Evolutionary conservation across 2,113 vertebrate genomes (phyloP).

Genomic region (Malurus melanocephalus): DNA sequence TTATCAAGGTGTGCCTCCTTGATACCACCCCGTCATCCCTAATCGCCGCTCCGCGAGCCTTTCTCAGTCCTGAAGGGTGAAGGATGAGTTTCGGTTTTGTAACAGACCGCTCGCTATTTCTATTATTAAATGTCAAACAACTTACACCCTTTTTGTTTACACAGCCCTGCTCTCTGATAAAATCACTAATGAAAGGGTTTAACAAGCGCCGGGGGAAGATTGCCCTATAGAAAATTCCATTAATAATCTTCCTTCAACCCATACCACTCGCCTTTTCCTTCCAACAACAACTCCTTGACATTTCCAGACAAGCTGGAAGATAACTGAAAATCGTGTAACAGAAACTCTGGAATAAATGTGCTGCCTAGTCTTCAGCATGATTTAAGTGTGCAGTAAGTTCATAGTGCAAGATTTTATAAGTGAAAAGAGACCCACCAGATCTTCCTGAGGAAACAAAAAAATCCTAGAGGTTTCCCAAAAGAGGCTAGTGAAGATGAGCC

Average conservation of each 20-base stretch:
- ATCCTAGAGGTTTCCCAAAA: background rate
- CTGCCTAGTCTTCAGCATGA: background rate
- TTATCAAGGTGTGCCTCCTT: background rate
- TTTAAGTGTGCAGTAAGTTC: background rate
- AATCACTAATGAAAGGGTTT: constrained; percentile 4
- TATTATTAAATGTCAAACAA: background rate
- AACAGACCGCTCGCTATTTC: background rate
- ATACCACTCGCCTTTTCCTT: background rate
- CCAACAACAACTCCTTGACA: background rate
- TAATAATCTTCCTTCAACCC: background rate
- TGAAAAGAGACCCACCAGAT: background rate
- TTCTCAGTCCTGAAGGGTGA: background rate
- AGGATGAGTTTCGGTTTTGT: background rate
- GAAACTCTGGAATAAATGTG: background rate
- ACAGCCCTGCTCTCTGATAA: background rate
- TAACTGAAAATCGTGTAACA: background rate
- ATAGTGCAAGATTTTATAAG: background rate
- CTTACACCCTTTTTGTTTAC: background rate
- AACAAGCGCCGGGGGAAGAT: background rate
- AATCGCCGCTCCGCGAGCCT: background rate
- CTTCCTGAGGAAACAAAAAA: background rate
- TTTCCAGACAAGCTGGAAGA: background rate
- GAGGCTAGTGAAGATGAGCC: background rate
- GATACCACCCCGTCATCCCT: background rate
- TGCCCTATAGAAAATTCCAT: background rate